Conservation (phyloP, 92 coral and sea anemone species). For the Epizoanthus rinbou region DNA sequence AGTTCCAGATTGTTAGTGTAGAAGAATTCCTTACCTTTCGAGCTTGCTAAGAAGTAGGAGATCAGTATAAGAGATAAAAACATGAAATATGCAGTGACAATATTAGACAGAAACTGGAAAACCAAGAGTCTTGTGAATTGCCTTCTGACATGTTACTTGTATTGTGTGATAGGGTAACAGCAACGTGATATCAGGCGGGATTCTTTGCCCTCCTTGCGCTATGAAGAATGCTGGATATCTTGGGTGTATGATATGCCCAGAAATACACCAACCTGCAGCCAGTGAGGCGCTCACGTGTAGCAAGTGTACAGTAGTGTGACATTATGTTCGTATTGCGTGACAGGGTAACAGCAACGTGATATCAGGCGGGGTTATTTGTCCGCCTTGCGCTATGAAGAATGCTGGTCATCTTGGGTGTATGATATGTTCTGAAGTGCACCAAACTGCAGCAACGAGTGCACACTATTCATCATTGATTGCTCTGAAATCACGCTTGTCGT, state of each 20-base stretch:
- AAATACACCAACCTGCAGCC: neutral
- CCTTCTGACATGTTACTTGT: neutral
- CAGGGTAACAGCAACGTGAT: slow-evolving; percentile 51
- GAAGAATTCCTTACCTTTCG: too few relatives aligned
- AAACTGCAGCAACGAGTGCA: too few relatives aligned
- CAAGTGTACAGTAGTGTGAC: neutral
- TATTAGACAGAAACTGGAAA: too few relatives aligned
- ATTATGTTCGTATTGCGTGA: neutral
- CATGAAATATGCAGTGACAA: too few relatives aligned
- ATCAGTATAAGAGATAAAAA: too few relatives aligned
- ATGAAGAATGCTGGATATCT: slow-evolving; percentile 56
- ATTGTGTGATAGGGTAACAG: slow-evolving; percentile 49
- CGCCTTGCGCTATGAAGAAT: slow-evolving; percentile 55
- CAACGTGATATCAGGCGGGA: slow-evolving; percentile 57
- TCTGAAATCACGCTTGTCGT: too few relatives aligned
- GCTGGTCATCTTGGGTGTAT: slow-evolving; percentile 68
- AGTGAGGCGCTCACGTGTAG: too few relatives aligned
- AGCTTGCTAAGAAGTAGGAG: too few relatives aligned
- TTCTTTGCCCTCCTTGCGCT: slow-evolving; percentile 69
- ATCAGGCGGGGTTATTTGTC: slow-evolving; percentile 68
- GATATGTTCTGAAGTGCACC: slow-evolving; percentile 12
- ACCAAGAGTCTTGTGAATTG: too few relatives aligned
- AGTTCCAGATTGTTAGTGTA: too few relatives aligned
- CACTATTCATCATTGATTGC: too few relatives aligned
- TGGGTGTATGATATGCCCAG: slow-evolving; percentile 56